Evolutionary conservation across 2,797 vertebrate genomes (phyloP).

Genomic region (Pseudopleuronectes americanus): DNA sequence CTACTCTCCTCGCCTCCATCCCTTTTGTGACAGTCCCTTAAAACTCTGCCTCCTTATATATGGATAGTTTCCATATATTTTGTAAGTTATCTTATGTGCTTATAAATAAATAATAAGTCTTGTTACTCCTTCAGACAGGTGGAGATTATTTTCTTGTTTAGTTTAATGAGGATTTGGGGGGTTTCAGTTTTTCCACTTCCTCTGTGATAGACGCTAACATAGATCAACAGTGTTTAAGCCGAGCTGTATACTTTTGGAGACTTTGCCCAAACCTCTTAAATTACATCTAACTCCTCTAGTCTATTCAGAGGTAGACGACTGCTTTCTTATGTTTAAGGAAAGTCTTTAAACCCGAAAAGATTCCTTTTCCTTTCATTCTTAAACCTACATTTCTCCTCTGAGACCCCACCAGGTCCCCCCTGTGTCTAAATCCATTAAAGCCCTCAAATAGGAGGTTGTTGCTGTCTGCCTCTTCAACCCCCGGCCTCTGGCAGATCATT

Average conservation of each 20-base stretch:
- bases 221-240: too few relatives aligned
- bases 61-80: too few relatives aligned
- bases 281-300: constrained; percentile 27
- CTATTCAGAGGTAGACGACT: constrained; percentile 1
- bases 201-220: too few relatives aligned
- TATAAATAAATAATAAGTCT: too few relatives aligned
- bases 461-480: constrained; percentile 37
- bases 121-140: too few relatives aligned
- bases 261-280: constrained; percentile 22
- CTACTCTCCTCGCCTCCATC: constrained; percentile 3
- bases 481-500: constrained; percentile 41
- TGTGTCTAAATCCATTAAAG: constrained; percentile 46
- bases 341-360: constrained; percentile 30
- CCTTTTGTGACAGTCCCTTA: background rate
- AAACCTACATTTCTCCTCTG: constrained; percentile 37
- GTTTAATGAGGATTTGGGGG: too few relatives aligned
- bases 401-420: constrained; percentile 29
- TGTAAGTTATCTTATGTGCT: too few relatives aligned
- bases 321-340: constrained; percentile 12
- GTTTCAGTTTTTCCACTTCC: too few relatives aligned
- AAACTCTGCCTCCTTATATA: background rate
- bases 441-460: constrained; percentile 32
- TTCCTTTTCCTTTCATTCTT: constrained; percentile 31
- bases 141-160: too few relatives aligned
- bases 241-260: background rate